Conservation (phyloP, 2,888 invertebrate species). For the Drosophila mimetica region DNA sequence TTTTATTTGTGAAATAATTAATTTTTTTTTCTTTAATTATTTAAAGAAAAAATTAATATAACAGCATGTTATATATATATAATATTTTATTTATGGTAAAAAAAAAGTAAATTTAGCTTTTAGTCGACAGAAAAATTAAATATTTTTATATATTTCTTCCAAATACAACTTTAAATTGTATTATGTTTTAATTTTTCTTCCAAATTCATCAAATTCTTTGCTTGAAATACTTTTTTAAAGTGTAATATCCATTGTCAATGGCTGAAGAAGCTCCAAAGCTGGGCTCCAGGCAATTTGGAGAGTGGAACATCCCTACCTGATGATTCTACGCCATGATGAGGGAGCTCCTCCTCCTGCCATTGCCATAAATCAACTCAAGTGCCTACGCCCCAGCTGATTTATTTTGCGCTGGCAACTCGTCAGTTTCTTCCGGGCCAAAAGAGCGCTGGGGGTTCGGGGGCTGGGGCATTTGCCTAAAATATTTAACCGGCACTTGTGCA, state of each 20-base stretch:
- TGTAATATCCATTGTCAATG: slow-evolving; percentile 56
- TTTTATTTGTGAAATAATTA: no score
- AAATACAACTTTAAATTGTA: no score
- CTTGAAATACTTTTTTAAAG: no score
- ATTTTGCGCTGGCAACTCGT: slow-evolving; percentile 62
- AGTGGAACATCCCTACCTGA: slow-evolving; percentile 61
- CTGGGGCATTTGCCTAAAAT: slow-evolving; percentile 73
- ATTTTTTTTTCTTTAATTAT: no score
- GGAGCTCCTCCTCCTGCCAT: slow-evolving; percentile 30
- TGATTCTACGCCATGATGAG: slow-evolving; percentile 39
- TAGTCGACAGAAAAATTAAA: no score
- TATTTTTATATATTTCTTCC: no score
- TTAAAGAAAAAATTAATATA: no score
- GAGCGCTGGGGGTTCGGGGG: slow-evolving; percentile 15
- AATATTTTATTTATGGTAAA: no score
- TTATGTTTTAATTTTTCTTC: no score
- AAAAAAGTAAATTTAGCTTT: no score
- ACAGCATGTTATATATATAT: no score
- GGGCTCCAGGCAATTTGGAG: slow-evolving; percentile 34
- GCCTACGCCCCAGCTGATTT: slow-evolving; percentile 80
- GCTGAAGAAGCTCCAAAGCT: slow-evolving; percentile 26
- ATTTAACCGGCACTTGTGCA: slow-evolving; percentile 77
- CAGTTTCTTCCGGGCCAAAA: slow-evolving; percentile 23
- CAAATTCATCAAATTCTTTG: no score
- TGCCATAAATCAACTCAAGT: slow-evolving; percentile 78